Conservation (phyloP, 2,888 invertebrate genomes). For the Drosophila mayaguana region DNA sequence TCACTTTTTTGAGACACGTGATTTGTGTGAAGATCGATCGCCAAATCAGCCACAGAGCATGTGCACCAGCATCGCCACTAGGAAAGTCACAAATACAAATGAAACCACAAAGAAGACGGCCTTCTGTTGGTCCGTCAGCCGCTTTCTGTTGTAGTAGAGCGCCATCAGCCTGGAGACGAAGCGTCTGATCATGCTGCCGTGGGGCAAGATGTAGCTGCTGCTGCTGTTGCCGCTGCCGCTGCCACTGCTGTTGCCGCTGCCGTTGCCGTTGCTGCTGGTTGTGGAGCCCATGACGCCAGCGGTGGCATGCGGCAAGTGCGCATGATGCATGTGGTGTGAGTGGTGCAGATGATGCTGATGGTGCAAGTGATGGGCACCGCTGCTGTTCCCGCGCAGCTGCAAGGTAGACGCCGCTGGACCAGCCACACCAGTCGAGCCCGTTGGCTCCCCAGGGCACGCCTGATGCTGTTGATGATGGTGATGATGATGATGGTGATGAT, state of each 20-base stretch:
- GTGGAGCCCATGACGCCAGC: slow-evolving; percentile 53
- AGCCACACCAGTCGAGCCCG: slow-evolving; percentile 14
- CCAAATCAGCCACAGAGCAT: slow-evolving; percentile 72
- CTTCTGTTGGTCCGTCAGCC: slow-evolving; percentile 84
- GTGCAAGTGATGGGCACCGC: slow-evolving; percentile 51
- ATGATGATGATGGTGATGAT: slow-evolving; percentile 83
- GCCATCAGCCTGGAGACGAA: slow-evolving; percentile 83
- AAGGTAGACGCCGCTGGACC: slow-evolving; percentile 55
- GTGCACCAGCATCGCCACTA: slow-evolving; percentile 84
- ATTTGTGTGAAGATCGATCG: slow-evolving; percentile 2
- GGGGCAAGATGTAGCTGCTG: slow-evolving; percentile 53
- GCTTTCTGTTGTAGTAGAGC: slow-evolving; percentile 83
- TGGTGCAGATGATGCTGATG: slow-evolving; percentile 72
- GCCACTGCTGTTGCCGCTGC: slow-evolving; percentile 23
- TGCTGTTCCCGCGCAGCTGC: slow-evolving; percentile 56
- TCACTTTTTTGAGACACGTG: slow-evolving; percentile 54
- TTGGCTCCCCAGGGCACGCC: slow-evolving; percentile 35
- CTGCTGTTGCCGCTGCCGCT: slow-evolving; percentile 13
- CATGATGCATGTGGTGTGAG: slow-evolving; percentile 72
- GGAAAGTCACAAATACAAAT: slow-evolving; percentile 83
- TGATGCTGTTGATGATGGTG: slow-evolving; percentile 69
- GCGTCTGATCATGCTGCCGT: slow-evolving; percentile 84
- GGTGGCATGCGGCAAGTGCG: slow-evolving; percentile 45
- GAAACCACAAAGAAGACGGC: slow-evolving; percentile 84
- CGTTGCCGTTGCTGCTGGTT: not conserved